Evolutionary conservation across 2,888 invertebrate species (phyloP), one percentile per base, ranked within the genome.

Genomic region (Geotrupes spiniger): DNA sequence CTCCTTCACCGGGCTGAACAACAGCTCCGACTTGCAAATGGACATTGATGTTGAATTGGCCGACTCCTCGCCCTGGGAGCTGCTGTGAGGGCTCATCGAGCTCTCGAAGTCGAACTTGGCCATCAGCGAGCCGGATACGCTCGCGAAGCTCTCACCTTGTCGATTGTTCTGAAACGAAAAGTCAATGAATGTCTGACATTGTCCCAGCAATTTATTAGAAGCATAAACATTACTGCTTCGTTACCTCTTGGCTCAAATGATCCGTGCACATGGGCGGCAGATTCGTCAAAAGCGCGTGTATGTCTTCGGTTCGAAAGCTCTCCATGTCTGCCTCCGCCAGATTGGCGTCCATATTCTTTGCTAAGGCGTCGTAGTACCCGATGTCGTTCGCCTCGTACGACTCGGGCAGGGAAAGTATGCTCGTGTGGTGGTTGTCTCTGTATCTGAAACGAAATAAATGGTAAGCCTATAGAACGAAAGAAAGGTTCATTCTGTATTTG

Each of bases 321-420:
- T 94, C 93, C 88, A 94, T 94, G 74, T 94, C 94, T 47, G 92
- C 92, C 74, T 94, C 92, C 31, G 94, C 94, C 64, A 94, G 80
- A 74, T 93, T 93, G 53, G 92, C 92, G 75, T 94, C 93, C 74
- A 93, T 80, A 72, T 92, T 91, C 69, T 89, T 82, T 28, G 92
- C 85, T 66, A 92, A 76, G 68, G 89, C 89, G 73, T 92, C 91
- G 72, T 92, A 91, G 65, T 89, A 87, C 46, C 76, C 77, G 54
- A 79, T 64, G 57, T 78, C 78, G 31, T 65, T 65, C 1, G 85
- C 85, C 67, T 87, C 86, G 70, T 90, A 89, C 2, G 88, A 87
- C 61, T 87, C 87, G 47, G 89, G 88, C 61, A 90, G 78, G 42
- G 89, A 89, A 54, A 91, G 76, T 49, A 91, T 87, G 71, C 90